Evolutionary conservation across 2,888 invertebrate genomes (phyloP), one percentile per base, ranked within the genome.

Genomic region (Ormia ochracea): DNA sequence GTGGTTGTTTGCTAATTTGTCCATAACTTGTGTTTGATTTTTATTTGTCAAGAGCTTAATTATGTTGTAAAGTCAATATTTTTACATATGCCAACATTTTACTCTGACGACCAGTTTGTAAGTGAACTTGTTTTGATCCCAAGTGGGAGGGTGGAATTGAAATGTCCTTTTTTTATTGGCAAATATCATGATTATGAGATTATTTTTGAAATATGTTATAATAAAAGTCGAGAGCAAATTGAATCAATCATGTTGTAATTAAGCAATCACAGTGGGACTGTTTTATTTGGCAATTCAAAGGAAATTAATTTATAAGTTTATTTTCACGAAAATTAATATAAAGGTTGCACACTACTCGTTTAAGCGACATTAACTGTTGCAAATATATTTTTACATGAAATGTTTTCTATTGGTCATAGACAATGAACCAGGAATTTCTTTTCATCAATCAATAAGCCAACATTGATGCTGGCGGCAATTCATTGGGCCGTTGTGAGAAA

Each of bases 1-100:
- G 83, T 82, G 83, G 83, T 83, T 86, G 86, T 82, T 86, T 84
- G 87, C 87, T 87, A 87, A 88, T 87, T 87, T 88, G 87, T 84
- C 70, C 84, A 86, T 86, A 88, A 87, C 86, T 87, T 87, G 86
- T 84, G 83, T 85, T 84, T 84, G 83, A 87, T 86, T 73, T 81
- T 75, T 82, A 76, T 86, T 84, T 84, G 82, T 68, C 70, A 73
- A 74, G 73, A 82, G 84, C 81, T 83, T 83, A 81, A 81, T 81
- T 76, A 82, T 75, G 78, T 83, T 84, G 82, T 82, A 82, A 82
- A 63, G 65, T 70, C 81, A 73, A 74, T 54, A 63, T 80, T 84
- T 84, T 83, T 86, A 84, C 87, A 87, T 85, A 87, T 87, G 87
- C 82, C 85, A 83, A 82, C 84, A 87, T 87, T 87, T 82, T 65